Conservation (phyloP, 2,888 invertebrate species). For the Tricholauxania praeusta region DNA sequence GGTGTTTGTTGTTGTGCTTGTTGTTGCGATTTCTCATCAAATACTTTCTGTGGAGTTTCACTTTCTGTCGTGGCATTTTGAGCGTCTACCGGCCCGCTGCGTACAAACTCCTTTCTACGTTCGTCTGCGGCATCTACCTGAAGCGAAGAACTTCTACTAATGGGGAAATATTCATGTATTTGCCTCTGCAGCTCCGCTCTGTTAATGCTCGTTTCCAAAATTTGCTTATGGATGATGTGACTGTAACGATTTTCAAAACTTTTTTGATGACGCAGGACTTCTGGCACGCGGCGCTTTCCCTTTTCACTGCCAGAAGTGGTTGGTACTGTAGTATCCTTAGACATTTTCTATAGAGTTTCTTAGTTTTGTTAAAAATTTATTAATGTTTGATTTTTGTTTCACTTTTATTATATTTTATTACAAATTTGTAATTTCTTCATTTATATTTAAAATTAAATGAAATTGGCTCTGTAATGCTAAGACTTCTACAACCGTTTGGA, state of each 20-base stretch:
- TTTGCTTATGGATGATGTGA: constrained; percentile 64
- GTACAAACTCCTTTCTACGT: constrained; percentile 4
- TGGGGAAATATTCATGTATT: constrained; percentile 79
- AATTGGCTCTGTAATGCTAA: constrained; percentile 8
- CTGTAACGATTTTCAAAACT: constrained; percentile 67
- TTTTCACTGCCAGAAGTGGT: constrained; percentile 25
- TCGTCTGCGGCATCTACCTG: constrained; percentile 44
- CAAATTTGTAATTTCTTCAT: neutral
- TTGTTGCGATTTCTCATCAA: neutral
- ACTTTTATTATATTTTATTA: neutral
- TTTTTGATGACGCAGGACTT: constrained; percentile 57
- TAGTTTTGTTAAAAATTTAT: constrained; percentile 8
- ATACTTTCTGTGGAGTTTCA: too few relatives aligned
- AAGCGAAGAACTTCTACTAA: constrained; percentile 54
- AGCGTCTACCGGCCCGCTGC: neutral
- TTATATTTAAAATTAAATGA: neutral
- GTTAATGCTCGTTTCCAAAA: constrained; percentile 66
- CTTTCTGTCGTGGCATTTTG: neutral
- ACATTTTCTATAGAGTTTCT: neutral
- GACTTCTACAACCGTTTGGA: constrained; percentile 47
- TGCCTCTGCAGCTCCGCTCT: constrained; percentile 72
- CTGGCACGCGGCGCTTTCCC: constrained; percentile 46
- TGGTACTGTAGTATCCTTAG: too few relatives aligned
- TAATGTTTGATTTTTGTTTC: constrained; percentile 13
- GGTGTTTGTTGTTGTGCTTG: too few relatives aligned